phyloP scores from a whole-genome alignment of 2,113 vertebrate species.

The Tetrao urogallus region DNA sequence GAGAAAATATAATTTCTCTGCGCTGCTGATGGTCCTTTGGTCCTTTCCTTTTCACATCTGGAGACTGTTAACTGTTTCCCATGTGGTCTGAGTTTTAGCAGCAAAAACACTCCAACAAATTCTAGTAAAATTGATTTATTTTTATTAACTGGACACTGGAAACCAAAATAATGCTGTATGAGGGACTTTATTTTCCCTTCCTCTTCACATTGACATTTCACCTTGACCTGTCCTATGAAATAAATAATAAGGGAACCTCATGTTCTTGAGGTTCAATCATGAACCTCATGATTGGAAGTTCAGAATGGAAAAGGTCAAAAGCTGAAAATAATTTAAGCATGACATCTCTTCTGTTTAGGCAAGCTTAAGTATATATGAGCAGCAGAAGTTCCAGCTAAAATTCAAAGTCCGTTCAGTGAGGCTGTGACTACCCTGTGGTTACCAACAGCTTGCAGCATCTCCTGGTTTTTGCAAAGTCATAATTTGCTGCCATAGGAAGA shows the following conservation, averaged over 20 bases:
- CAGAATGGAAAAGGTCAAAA: constrained; percentile 45
- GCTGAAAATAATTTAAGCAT: constrained; percentile 43
- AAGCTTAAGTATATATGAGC: not conserved
- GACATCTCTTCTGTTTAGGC: constrained; percentile 18
- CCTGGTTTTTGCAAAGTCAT: constrained; percentile 44
- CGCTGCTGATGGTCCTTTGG: not conserved
- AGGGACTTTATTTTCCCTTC: constrained; percentile 13
- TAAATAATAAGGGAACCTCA: constrained; percentile 25
- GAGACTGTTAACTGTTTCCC: constrained; percentile 44
- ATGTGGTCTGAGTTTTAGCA: constrained; percentile 32
- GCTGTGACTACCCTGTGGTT: not conserved
- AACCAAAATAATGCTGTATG: constrained; percentile 2
- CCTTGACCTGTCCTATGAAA: constrained; percentile 34
- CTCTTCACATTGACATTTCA: constrained; percentile 49
- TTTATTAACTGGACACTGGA: constrained; percentile 46
- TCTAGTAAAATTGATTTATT: constrained; percentile 56
- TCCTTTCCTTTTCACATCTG: constrained; percentile 53
- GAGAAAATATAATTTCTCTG: not conserved
- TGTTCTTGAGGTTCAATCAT: not conserved
- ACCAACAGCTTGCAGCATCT: constrained; percentile 20
- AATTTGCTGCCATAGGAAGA: constrained; percentile 61
- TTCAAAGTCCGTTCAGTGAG: not conserved
- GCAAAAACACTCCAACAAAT: constrained; percentile 25
- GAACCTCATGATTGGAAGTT: not conserved
- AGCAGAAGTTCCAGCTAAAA: constrained; percentile 10